phyloP scores from a whole-genome alignment of 2,888 invertebrate genomes.

The Adineta ricciae region DNA sequence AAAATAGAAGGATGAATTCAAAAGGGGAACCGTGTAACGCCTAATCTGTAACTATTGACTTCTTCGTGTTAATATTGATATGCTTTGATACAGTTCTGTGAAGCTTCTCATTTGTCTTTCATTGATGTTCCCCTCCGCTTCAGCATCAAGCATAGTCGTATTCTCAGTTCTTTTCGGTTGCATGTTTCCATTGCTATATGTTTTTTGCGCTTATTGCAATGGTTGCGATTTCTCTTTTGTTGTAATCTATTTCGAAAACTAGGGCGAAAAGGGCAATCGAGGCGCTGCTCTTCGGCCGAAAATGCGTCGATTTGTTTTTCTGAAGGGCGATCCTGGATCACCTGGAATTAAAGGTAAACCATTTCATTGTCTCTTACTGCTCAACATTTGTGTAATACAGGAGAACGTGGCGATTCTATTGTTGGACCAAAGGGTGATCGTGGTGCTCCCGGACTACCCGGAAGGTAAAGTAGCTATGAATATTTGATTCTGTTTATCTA shows the following conservation, averaged over 20 bases:
- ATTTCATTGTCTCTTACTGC: not conserved
- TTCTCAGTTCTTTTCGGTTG: not conserved
- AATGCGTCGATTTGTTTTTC: not conserved
- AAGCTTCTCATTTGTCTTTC: not conserved
- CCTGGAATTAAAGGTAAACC: not conserved
- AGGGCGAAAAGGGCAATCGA: constrained; percentile 2
- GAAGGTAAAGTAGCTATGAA: not conserved
- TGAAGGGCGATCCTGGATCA: not conserved
- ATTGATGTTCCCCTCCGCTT: not conserved
- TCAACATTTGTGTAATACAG: not conserved
- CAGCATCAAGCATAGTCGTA: not conserved
- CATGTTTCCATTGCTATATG: not conserved
- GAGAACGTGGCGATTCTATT: not conserved
- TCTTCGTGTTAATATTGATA: not conserved
- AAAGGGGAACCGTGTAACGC: not conserved
- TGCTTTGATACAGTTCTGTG: not conserved
- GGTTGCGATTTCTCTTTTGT: not conserved
- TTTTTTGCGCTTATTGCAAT: not conserved
- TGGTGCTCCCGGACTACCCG: not conserved
- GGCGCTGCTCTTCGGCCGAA: not conserved
- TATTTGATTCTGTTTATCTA: not conserved
- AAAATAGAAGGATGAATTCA: not conserved
- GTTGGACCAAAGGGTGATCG: constrained; percentile 3
- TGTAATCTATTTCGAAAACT: not conserved
- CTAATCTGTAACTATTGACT: not conserved